phyloP scores from a whole-genome alignment of 2,888 invertebrate species.

The Eumacrocentrus americanus region DNA sequence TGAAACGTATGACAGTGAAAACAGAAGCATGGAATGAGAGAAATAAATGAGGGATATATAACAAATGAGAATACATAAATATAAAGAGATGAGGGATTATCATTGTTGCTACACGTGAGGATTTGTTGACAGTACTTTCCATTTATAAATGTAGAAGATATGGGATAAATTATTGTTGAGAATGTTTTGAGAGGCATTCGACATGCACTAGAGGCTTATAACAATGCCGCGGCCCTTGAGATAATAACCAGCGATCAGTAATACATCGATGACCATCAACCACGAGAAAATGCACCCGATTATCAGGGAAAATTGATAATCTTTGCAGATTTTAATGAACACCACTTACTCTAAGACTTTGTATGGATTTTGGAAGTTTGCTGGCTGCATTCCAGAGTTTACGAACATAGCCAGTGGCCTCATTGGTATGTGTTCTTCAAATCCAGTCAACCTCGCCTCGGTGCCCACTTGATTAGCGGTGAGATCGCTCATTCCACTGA shows the following conservation, averaged over 20 bases:
- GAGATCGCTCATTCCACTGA: constrained; percentile 54
- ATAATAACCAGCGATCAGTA: constrained; percentile 23
- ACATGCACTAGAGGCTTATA: constrained; percentile 39
- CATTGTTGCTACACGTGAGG: no score
- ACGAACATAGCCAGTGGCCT: constrained; percentile 72
- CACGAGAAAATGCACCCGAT: constrained; percentile 34
- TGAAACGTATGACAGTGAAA: constrained; percentile 59
- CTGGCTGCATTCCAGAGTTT: constrained; percentile 48
- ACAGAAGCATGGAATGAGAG: constrained; percentile 53
- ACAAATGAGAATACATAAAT: no score
- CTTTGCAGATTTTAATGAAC: constrained; percentile 36
- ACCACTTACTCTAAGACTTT: constrained; percentile 76
- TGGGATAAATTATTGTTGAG: no score
- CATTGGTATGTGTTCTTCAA: constrained; percentile 79
- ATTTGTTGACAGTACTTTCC: no score
- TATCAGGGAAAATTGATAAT: constrained; percentile 28
- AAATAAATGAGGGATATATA: no score
- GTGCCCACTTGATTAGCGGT: constrained; percentile 54
- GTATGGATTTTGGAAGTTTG: constrained; percentile 65
- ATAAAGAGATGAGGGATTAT: constrained; percentile 12
- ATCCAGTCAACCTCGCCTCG: constrained; percentile 55
- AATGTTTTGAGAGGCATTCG: constrained; percentile 18
- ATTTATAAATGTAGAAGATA: no score
- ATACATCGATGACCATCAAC: constrained; percentile 37
- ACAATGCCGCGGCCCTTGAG: constrained; percentile 22